Base-by-base conservation (phyloP, 1,140 invertebrate genomes). In the Ctenoplectra terminalis region DNA sequence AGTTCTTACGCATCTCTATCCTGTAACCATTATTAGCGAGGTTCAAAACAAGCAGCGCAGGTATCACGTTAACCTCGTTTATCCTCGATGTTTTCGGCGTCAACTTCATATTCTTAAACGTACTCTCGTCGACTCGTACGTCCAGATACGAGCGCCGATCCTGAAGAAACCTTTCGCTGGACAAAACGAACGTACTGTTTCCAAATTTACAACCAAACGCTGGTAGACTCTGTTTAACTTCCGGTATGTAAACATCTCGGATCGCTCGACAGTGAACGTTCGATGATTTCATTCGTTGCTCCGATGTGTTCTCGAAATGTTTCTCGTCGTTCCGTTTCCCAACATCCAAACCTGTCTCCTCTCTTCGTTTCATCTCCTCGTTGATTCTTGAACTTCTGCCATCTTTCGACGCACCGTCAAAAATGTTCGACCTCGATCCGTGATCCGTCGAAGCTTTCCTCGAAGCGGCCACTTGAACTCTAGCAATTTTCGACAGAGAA, bases 151-250 rank as follows among this genome's bases (percentile, higher is more conserved):
- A 79, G 17, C 85, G 86, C 46, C 78, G 87, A 48, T 91, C 90
- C 17, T 91, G 56, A 2, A 85, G 50, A 72, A 92, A 92, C 84
- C 88, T 88, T 13, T 90, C 90, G 29, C 90, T 90, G 20, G 89
- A 87, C 11, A 92, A 58, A 13, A 91, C 26, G 61, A 92, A 91
- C 0, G 81, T 82, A 26, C 83, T 83, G 6, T 54, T 61, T 3
- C 83, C 75, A 37, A 88, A 54, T 43, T 75, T 86, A 52, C 90
- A 91, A 40, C 69, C 75, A 34, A 90, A 90, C 8, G 89, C 87
- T 31, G 90, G 90, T 56, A 92, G 23, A 7, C 82, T 83, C 23
- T 80, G 84, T 1, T 86, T 84, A 6, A 87, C 64, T 13, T 88
- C 84, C 2, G 85, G 76, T 43, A 91, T 83, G 46, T 87, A 87